Evolutionary conservation across 2,888 invertebrate genomes (phyloP), one percentile per base, ranked within the genome.

Genomic region (Pemphredon lugubris): DNA sequence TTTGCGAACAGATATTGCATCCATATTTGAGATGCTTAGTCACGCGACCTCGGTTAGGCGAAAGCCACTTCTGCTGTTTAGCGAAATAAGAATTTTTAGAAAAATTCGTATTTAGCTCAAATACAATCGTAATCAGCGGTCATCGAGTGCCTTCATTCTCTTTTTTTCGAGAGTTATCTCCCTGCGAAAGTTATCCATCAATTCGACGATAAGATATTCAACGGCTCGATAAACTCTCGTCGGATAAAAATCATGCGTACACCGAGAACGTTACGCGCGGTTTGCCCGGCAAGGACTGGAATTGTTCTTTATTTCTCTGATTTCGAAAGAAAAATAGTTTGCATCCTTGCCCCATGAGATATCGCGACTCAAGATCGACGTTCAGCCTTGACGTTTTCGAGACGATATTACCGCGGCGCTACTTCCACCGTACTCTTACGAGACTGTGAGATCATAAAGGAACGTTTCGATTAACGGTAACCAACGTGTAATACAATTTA

Each of bases 11-110:
- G 79, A 79, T 79, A 79, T 79, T 72, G 61, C 71, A 61, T 75
- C 75, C 79, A 73, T 79, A 69, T 74, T 76, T 61, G 75, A 79
- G 64, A 67, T 68, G 80, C 80, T 79, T 79, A 79, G 80, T 79
- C 79, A 79, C 59, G 59, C 79, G 75, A 57, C 69, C 79, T 78
- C 78, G 73, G 54, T 39, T 45, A 73, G 53, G 75, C 57, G 73
- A 68, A 78, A 69, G 71, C 54, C 68, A 55, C 66, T 58, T 58
- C 57, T 40, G 51, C 68, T 48, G 53, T 13, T 30, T 48, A 30
- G 21, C 44, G 1, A n/a, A 45, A 16, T 32, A 53, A 60, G 48
- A 30, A 54, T 60, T 55, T 61, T 30, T 9, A 47, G 16, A 30
- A n/a, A 26, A 40, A 30, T 7, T 13, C 32, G 45, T 7, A 2